Conservation (phyloP, 2,888 invertebrate species). For the Sesamia inferens region DNA sequence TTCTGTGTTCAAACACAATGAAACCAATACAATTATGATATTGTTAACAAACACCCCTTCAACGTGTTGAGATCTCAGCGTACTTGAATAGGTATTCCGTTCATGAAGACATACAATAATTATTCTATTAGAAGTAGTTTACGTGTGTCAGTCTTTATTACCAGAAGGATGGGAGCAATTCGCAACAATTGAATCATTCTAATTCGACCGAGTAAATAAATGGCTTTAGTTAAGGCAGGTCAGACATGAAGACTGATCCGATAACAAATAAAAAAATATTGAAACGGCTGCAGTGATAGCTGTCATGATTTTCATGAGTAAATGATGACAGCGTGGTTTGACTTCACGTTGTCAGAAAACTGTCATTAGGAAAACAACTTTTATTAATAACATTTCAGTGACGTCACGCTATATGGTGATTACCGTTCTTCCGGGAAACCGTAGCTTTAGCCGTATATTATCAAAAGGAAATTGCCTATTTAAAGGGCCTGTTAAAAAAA, state of each 20-base stretch:
- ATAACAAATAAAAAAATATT: not conserved
- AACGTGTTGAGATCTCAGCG: slow-evolving; percentile 11
- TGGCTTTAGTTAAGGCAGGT: slow-evolving; percentile 55
- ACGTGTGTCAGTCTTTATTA: slow-evolving; percentile 77
- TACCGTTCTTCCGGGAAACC: not conserved
- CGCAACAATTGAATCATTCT: slow-evolving; percentile 77
- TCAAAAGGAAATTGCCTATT: not conserved
- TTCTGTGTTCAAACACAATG: slow-evolving; percentile 21
- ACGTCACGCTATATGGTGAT: not conserved
- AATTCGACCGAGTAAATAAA: slow-evolving; percentile 53
- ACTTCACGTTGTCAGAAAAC: not conserved
- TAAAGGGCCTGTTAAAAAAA: not conserved
- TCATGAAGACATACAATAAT: slow-evolving; percentile 56
- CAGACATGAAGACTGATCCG: not conserved
- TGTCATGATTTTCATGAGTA: not conserved
- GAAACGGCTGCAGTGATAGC: not conserved
- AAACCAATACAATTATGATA: slow-evolving; percentile 28
- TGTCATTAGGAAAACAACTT: not conserved
- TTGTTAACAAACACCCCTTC: slow-evolving; percentile 21
- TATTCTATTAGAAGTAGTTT: slow-evolving; percentile 67
- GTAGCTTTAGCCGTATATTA: not conserved
- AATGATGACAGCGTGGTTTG: not conserved
- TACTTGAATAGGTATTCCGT: slow-evolving; percentile 6
- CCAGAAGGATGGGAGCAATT: slow-evolving; percentile 80
- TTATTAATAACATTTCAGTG: not conserved